Evolutionary conservation across 1,140 invertebrate genomes (phyloP).

Genomic region (Aphidius gifuensis): DNA sequence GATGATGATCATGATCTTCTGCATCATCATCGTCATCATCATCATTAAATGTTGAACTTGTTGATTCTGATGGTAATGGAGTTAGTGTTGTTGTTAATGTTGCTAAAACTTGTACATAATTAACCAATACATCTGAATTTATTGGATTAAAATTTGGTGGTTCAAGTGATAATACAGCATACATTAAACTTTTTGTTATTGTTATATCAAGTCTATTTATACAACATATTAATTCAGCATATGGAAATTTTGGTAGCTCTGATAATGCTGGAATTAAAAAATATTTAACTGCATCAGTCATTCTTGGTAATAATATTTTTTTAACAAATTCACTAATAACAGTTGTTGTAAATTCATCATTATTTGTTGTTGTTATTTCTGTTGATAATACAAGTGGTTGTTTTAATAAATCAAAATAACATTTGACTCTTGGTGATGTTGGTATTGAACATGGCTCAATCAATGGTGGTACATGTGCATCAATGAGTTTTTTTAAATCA

Average conservation of each 20-base stretch:
- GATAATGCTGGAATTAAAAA: slow-evolving; percentile 55
- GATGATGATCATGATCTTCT: too few species aligned
- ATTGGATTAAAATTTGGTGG: slow-evolving; percentile 58
- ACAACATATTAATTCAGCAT: slow-evolving; percentile 51
- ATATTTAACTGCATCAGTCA: slow-evolving; percentile 51
- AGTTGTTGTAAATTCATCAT: slow-evolving; percentile 45
- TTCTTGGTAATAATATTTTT: slow-evolving; percentile 41
- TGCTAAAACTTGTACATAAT: slow-evolving; percentile 52
- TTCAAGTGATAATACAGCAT: slow-evolving; percentile 66
- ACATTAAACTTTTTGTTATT: slow-evolving; percentile 55
- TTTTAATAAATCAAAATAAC: slow-evolving; percentile 73
- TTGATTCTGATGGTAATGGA: slow-evolving; percentile 10
- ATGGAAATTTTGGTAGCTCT: slow-evolving; percentile 52
- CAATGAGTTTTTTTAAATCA: slow-evolving; percentile 67
- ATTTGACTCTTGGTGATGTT: slow-evolving; percentile 72
- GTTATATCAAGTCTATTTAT: slow-evolving; percentile 48
- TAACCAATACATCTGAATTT: slow-evolving; percentile 37
- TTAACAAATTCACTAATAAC: slow-evolving; percentile 41
- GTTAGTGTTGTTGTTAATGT: slow-evolving; percentile 35
- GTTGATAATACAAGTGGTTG: slow-evolving; percentile 64
- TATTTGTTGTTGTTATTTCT: slow-evolving; percentile 26
- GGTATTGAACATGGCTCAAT: slow-evolving; percentile 66
- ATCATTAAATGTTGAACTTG: slow-evolving; percentile 19
- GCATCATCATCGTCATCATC: slow-evolving; percentile 26
- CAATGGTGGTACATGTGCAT: slow-evolving; percentile 69